Percentiles rank a stretch among this genome's conserved stretches.
Evolutionary conservation across 2,113 vertebrate genomes (phyloP).

Genomic region (Clupea harengus): DNA sequence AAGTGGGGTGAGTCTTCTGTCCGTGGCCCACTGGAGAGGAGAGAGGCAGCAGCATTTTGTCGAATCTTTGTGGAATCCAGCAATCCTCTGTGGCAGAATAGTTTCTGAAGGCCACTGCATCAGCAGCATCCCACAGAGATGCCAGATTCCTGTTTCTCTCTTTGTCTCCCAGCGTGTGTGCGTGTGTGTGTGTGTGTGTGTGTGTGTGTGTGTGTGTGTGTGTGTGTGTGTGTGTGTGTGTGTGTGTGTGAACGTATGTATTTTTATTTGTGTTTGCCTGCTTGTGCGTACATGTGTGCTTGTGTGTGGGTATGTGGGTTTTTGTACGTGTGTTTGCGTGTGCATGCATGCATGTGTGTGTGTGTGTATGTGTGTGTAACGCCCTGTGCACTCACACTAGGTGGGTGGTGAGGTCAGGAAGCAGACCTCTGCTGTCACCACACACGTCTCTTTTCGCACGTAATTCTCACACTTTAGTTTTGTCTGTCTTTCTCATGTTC

Average conservation of each 20-base stretch:
- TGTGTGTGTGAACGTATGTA: neutral
- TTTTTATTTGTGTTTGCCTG: neutral
- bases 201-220: constrained; percentile 6
- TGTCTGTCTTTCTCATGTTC: neutral
- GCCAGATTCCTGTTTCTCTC: neutral
- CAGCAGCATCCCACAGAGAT: neutral
- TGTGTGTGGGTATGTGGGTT: neutral
- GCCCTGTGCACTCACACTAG: neutral
- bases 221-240: neutral
- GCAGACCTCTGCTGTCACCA: constrained; percentile 42
- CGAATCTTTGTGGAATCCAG: neutral
- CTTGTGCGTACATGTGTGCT: neutral
- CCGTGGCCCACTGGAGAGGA: neutral
- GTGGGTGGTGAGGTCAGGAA: constrained; percentile 60
- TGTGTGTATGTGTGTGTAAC: neutral
- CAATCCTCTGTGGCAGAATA: neutral
- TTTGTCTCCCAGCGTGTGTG: neutral
- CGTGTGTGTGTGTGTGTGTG: neutral
- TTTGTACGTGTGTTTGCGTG: neutral
- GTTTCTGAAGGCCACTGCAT: too few species aligned
- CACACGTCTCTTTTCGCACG: constrained; percentile 8
- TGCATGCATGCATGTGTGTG: neutral
- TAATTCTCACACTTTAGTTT: neutral
- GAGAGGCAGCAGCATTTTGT: neutral
- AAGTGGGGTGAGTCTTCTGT: neutral